phyloP scores from a whole-genome alignment of 2,113 vertebrate species.

The Trematomus loennbergii region DNA sequence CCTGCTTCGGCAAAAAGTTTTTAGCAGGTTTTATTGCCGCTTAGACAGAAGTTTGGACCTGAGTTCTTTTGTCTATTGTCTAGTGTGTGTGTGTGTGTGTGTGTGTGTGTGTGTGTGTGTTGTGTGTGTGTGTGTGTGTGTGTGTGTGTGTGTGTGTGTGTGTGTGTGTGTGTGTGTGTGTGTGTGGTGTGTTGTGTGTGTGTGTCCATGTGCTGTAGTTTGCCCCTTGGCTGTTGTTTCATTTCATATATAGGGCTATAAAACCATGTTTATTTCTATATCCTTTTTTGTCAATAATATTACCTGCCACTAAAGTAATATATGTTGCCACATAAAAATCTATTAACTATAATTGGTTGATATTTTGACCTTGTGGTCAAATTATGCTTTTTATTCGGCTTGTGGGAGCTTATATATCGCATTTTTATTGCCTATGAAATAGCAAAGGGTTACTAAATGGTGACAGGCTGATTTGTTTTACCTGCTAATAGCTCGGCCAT shows the following conservation, averaged over 20 bases:
- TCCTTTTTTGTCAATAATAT: slow-evolving; percentile 21
- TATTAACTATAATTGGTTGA: slow-evolving; percentile 51
- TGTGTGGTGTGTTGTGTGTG: background rate
- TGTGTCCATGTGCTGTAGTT: too few relatives aligned
- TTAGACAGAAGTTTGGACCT: slow-evolving; percentile 71
- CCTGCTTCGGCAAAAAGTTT: slow-evolving; percentile 78
- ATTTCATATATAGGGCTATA: slow-evolving; percentile 4
- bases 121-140: background rate
- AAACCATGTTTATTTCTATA: slow-evolving; percentile 24
- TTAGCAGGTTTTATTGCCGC: slow-evolving; percentile 69
- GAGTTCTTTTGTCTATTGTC: slow-evolving; percentile 43
- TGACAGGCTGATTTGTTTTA: slow-evolving; percentile 63
- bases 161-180: slow-evolving; percentile 10
- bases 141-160: background rate
- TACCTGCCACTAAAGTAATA: slow-evolving; percentile 29
- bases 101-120: slow-evolving; percentile 23
- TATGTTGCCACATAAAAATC: slow-evolving; percentile 42
- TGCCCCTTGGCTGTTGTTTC: slow-evolving; percentile 22
- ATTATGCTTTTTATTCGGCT: slow-evolving; percentile 47
- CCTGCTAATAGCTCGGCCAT: slow-evolving; percentile 56
- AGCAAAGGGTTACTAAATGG: slow-evolving; percentile 54
- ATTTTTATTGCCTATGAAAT: slow-evolving; percentile 44
- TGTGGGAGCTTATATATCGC: slow-evolving; percentile 27
- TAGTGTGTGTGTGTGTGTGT: slow-evolving; percentile 27
- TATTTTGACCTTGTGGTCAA: slow-evolving; percentile 57